phyloP scores from a whole-genome alignment of 2,113 vertebrate genomes.

The Indicator indicator region DNA sequence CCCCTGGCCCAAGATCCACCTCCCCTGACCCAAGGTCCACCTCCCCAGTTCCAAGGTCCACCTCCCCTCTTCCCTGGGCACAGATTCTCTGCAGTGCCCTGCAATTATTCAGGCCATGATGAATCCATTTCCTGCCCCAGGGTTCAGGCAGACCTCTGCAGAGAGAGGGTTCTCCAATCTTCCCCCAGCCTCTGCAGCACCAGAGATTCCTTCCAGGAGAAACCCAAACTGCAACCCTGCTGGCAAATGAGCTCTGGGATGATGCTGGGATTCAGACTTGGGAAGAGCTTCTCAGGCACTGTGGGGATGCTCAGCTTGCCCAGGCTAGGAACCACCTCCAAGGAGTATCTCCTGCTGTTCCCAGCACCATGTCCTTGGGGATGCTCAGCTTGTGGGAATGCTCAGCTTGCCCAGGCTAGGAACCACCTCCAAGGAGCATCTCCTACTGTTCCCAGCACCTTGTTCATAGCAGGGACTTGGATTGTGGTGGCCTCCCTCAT shows the following conservation, averaged over 20 bases:
- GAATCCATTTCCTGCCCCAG: conserved; percentile 19
- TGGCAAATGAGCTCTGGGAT: neutral
- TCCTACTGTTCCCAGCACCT: neutral
- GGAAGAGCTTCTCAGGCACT: neutral
- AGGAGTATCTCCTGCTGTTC: neutral
- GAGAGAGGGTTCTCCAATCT: neutral
- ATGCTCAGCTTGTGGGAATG: neutral
- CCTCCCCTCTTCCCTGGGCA: neutral
- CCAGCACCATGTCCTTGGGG: neutral
- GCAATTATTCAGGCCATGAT: conserved; percentile 28
- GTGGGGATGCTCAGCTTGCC: neutral
- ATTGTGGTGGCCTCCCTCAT: neutral
- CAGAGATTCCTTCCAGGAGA: neutral
- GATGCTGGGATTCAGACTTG: neutral
- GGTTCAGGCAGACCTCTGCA: neutral
- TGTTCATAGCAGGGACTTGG: neutral
- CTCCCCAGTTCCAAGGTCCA: no score
- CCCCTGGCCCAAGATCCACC: no score
- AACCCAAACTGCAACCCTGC: neutral
- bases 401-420: neutral
- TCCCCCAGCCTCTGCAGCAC: neutral
- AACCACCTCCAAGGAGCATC: neutral
- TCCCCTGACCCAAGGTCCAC: neutral
- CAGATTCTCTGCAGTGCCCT: conserved; percentile 13
- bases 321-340: neutral